Conservation (phyloP, 2,888 invertebrate species). For the Acanthopleura granulata region DNA sequence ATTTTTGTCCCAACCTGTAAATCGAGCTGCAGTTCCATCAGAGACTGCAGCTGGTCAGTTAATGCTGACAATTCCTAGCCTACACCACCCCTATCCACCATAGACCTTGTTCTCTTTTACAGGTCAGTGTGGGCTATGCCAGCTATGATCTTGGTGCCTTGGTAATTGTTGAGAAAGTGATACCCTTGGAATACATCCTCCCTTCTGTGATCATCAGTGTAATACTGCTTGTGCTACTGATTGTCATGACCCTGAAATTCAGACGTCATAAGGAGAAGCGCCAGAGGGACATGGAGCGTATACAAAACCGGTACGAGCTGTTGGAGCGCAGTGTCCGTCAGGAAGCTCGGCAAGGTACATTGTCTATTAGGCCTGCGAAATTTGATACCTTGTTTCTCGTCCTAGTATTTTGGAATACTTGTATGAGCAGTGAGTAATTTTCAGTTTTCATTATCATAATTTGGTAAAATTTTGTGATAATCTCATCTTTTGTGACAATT, state of each 20-base stretch:
- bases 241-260: neutral
- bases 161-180: neutral
- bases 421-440: no score
- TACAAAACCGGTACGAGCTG: constrained; percentile 99
- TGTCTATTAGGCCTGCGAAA: no score
- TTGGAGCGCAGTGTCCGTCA: constrained; percentile 93
- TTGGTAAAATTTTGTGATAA: no score
- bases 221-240: neutral
- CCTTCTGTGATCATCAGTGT: neutral
- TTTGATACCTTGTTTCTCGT: no score
- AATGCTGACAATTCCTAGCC: no score
- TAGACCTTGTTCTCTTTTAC: neutral
- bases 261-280: constrained; percentile 79
- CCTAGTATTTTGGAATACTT: no score
- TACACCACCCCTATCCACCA: no score
- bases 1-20: no score
- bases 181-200: neutral
- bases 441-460: no score
- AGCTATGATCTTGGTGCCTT: neutral
- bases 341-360: constrained; percentile 82
- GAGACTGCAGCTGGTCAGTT: no score
- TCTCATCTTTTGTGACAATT: no score
- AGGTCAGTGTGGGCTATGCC: neutral
- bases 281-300: constrained; percentile 93
- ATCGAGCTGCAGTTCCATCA: no score